These are phyloP conservation scores for Oligia latruncula DNA, from an alignment of 2,888 invertebrate genomes.

Conservation along the genomic window DNA sequence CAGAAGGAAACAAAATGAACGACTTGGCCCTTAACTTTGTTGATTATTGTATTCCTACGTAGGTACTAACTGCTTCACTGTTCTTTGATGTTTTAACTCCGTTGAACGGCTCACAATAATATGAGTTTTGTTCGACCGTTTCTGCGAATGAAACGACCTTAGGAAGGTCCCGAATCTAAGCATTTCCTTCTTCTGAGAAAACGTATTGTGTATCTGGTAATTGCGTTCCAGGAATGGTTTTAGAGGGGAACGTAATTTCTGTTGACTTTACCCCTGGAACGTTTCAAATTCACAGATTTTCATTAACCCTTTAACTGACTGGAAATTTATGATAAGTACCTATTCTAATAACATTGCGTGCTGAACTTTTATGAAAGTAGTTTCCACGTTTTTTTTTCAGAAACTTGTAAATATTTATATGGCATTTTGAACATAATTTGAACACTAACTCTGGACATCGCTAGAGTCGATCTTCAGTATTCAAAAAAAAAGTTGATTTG, in stretches of 20 bases:
- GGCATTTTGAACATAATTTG: background rate
- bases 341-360: background rate
- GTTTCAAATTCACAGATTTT: background rate
- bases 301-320: background rate
- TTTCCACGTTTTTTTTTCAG: no score
- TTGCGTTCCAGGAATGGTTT: constrained; percentile 11
- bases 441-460: background rate
- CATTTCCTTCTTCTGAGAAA: constrained; percentile 16
- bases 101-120: constrained; percentile 19
- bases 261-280: constrained; percentile 3
- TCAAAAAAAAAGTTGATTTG: background rate
- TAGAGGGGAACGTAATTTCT: constrained; percentile 4
- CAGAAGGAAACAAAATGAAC: background rate
- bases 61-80: constrained; percentile 6
- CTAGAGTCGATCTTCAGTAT: background rate
- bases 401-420: background rate
- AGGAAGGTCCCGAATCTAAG: constrained; percentile 6
- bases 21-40: background rate
- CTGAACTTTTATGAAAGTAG: background rate
- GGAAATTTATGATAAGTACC: background rate
- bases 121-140: constrained; percentile 21
- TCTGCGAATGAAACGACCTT: constrained; percentile 36
- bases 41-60: constrained; percentile 11
- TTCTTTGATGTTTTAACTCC: constrained; percentile 26
- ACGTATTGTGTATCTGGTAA: constrained; percentile 16